These are phyloP conservation scores for Chaenodraco wilsoni DNA, from an alignment of 2,797 vertebrate genomes.

Conservation along the genomic window DNA sequence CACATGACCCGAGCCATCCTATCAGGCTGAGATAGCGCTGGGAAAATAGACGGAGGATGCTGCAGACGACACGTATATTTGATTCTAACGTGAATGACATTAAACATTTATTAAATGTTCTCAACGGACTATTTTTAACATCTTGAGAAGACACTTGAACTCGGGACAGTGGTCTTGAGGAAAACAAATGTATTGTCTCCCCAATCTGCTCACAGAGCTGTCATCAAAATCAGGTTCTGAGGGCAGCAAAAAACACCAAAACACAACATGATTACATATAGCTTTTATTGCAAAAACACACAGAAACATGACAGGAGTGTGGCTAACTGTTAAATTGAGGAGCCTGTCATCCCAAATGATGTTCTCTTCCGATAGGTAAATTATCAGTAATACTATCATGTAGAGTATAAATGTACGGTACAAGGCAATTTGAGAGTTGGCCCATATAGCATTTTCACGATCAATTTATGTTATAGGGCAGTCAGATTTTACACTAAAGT, in stretches of 20 bases:
- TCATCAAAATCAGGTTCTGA: neutral
- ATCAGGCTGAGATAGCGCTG: slow-evolving; percentile 52
- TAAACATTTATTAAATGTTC: neutral
- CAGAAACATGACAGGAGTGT: slow-evolving; percentile 58
- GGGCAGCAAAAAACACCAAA: slow-evolving; percentile 5
- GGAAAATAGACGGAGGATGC: slow-evolving; percentile 62
- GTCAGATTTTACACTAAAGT: slow-evolving; percentile 33
- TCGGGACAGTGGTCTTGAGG: neutral
- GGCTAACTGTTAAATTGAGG: slow-evolving; percentile 47
- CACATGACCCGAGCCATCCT: slow-evolving; percentile 75
- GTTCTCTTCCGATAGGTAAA: slow-evolving; percentile 7
- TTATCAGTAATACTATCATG: slow-evolving; percentile 28
- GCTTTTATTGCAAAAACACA: slow-evolving; percentile 81
- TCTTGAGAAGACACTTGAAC: too few relatives aligned
- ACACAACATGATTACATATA: slow-evolving; percentile 36
- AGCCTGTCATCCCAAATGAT: slow-evolving; percentile 41
- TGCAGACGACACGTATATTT: slow-evolving; percentile 64
- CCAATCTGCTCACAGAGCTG: neutral
- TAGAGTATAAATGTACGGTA: slow-evolving; percentile 40
- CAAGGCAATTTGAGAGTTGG: slow-evolving; percentile 26
- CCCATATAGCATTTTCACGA: slow-evolving; percentile 21
- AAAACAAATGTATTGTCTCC: neutral
- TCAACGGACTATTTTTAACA: neutral
- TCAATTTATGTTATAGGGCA: slow-evolving; percentile 25
- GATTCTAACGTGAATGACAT: slow-evolving; percentile 12